These are phyloP conservation scores for Lasiommata megera DNA, from an alignment of 2,888 invertebrate species.

Conservation along the genomic window DNA sequence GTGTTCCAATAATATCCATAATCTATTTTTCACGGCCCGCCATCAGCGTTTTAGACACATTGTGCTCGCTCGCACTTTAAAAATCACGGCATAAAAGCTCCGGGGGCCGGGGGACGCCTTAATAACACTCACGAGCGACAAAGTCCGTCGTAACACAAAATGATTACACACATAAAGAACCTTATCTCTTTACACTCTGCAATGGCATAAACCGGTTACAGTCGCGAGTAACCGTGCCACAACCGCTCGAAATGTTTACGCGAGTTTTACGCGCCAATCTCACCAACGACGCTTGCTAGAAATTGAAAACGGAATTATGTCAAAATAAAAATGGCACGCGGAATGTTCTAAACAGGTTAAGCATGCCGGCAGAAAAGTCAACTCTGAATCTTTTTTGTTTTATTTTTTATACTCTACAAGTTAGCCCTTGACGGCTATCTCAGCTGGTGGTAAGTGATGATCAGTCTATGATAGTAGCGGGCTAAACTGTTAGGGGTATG, in stretches of 20 bases:
- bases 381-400: too few relatives aligned
- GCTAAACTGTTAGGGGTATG: too few relatives aligned
- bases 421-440: too few relatives aligned
- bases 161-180: conserved; percentile 77
- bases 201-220: conserved; percentile 70
- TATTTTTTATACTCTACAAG: too few relatives aligned
- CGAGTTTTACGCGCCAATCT: conserved; percentile 77
- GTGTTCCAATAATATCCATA: conserved; percentile 8
- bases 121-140: conserved; percentile 65
- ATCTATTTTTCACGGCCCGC: conserved; percentile 11
- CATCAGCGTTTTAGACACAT: conserved; percentile 32
- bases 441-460: too few relatives aligned
- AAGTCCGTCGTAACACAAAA: conserved; percentile 69
- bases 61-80: conserved; percentile 41
- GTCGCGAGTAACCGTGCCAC: conserved; percentile 64
- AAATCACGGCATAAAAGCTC: conserved; percentile 50
- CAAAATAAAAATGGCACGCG: conserved; percentile 63
- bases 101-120: conserved; percentile 49
- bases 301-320: conserved; percentile 77
- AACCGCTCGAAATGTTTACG: conserved; percentile 74
- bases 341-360: conserved; percentile 34
- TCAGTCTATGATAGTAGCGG: too few relatives aligned
- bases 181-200: conserved; percentile 75
- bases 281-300: conserved; percentile 55
- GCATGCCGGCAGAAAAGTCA: not conserved